phyloP scores from a whole-genome alignment of 2,888 invertebrate genomes.

The Drosophila austrosaltans region DNA sequence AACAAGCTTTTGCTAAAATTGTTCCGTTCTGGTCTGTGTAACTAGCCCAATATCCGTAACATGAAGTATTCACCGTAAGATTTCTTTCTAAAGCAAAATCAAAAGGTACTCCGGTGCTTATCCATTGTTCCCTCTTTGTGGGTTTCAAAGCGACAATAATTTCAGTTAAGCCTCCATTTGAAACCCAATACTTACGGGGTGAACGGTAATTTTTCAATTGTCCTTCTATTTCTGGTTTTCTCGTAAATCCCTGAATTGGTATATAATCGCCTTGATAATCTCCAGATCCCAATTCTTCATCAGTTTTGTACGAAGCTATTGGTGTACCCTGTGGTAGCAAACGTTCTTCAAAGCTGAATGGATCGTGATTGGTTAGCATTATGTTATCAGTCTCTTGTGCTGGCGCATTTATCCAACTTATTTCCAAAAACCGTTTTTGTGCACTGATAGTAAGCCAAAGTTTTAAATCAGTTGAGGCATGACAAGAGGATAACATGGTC shows the following conservation, averaged over 20 bases:
- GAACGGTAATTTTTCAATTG: constrained; percentile 6
- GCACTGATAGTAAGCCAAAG: constrained; percentile 82
- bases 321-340: constrained; percentile 65
- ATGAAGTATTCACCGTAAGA: constrained; percentile 72
- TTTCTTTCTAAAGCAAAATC: constrained; percentile 77
- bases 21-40: constrained; percentile 78
- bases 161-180: constrained; percentile 72
- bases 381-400: constrained; percentile 74
- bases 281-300: constrained; percentile 62
- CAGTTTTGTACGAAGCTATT: constrained; percentile 54
- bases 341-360: constrained; percentile 73
- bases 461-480: constrained; percentile 38
- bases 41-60: constrained; percentile 83
- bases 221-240: constrained; percentile 27
- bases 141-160: constrained; percentile 79
- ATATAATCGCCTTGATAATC: constrained; percentile 50
- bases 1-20: constrained; percentile 83
- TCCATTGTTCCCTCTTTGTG: constrained; percentile 74
- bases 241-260: constrained; percentile 58
- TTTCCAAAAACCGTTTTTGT: constrained; percentile 78
- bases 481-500: constrained; percentile 19
- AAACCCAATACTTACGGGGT: constrained; percentile 72
- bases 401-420: constrained; percentile 82
- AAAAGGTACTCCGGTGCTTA: constrained; percentile 81
- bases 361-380: constrained; percentile 78